Base-by-base conservation (phyloP, 2,797 vertebrate genomes). In the Gymnothorax javanicus region DNA sequence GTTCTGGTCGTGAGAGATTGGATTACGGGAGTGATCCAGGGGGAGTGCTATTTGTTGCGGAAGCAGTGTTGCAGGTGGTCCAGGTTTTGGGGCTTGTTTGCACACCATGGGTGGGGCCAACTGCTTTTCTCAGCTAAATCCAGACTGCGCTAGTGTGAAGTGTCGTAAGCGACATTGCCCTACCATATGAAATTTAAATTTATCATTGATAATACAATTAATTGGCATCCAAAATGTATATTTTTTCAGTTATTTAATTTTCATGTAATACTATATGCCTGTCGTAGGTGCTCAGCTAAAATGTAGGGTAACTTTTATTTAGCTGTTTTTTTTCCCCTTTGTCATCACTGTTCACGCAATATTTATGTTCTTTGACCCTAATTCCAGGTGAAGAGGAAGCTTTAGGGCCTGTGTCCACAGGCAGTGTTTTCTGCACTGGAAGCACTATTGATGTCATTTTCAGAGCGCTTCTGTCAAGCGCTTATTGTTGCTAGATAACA, bases 1-100 rank as follows among this genome's bases (percentile, higher is more conserved):
- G 89, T 84, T 88, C 91, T 91, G 91, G 87, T 88, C 82, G 86
- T 7, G 64, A 85, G 88, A 89, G 85, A 93, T 94, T 92, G 88
- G 62, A 94, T 94, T 94, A 92, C 88, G 87, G 33, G 33, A 43
- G 33, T 89, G 57, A 88, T 89, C 87, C 89, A 87, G 87, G 73
- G 60, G 88, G 87, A 43, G 33, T 43, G 33, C 60, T 90, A 88
- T 91, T 88, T 89, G 89, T 89, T 5, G 64, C 86, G 83, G 82
- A 91, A 87, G 33, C 90, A 89, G 50, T 89, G 90, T 88, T 20
- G 85, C 43, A 64, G 62, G 62, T 84, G 59, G 83, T 69, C 83
- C 60, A n/a, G 11, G 59, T 15, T 50, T 20, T 25, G 2, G 83
- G 62, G 25, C 59, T 9, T 7, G 33, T 43, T 23, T n/a, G 43